Evolutionary conservation across 1,140 invertebrate genomes (phyloP).

Genomic region (Metaphire vulgaris): DNA sequence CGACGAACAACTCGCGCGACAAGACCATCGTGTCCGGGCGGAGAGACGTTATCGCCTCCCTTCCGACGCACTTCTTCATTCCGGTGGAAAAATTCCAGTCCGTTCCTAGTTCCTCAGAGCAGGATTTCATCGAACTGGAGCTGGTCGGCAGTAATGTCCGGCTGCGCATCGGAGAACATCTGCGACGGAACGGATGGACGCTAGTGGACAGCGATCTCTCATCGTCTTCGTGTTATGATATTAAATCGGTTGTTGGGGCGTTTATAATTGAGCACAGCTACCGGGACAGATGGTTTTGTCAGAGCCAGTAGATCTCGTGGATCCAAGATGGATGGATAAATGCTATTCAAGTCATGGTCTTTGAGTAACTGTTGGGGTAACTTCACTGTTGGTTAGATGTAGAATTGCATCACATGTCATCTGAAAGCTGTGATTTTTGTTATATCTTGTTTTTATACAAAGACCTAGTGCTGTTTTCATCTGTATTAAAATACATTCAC

Average conservation of each 20-base stretch:
- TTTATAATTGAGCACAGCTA: constrained; percentile 44
- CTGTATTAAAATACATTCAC: no score
- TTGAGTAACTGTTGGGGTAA: no score
- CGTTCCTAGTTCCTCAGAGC: constrained; percentile 1
- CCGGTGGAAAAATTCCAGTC: constrained; percentile 36
- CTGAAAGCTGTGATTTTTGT: no score
- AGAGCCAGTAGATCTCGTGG: background rate
- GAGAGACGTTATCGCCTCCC: constrained; percentile 37
- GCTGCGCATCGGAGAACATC: constrained; percentile 56
- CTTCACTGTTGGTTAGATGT: no score
- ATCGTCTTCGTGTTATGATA: constrained; percentile 42
- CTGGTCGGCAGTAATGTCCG: constrained; percentile 38
- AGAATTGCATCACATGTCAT: no score
- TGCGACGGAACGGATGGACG: constrained; percentile 63
- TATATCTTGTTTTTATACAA: no score
- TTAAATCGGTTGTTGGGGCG: constrained; percentile 33
- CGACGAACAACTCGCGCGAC: constrained; percentile 44
- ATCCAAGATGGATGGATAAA: no score
- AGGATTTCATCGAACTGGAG: constrained; percentile 42
- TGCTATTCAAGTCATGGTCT: no score
- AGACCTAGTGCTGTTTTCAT: no score
- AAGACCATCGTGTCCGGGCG: constrained; percentile 42
- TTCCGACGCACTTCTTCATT: constrained; percentile 39
- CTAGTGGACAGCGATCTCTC: constrained; percentile 59
- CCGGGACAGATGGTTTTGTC: constrained; percentile 37